Percentiles rank a stretch among this genome's conserved stretches.
These are phyloP conservation scores for Felis chaus DNA, from an alignment of 2,113 vertebrate species.

Conservation along the genomic window DNA sequence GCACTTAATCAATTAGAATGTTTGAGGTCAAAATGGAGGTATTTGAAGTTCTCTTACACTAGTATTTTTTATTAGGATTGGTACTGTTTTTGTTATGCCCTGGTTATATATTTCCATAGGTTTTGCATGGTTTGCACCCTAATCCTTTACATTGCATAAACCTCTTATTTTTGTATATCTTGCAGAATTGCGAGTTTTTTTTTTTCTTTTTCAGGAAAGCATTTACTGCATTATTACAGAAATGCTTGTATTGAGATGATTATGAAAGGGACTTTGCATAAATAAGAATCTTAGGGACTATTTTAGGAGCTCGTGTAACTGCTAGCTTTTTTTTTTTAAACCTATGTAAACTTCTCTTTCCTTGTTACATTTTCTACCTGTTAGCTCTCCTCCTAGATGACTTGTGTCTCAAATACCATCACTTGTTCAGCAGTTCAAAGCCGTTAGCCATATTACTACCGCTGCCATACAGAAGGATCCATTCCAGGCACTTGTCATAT, in stretches of 20 bases:
- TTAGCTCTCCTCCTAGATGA: background rate
- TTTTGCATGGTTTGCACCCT: background rate
- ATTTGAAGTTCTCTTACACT: background rate
- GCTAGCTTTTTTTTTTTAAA: background rate
- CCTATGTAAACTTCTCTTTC: background rate
- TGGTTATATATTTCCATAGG: background rate
- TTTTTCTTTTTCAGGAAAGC: background rate
- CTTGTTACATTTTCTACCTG: background rate
- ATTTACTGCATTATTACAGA: background rate
- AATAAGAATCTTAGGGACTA: background rate
- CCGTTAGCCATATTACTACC: background rate
- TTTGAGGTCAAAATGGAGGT: background rate
- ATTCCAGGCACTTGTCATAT: background rate
- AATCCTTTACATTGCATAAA: background rate
- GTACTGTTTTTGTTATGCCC: background rate
- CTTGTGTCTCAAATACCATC: background rate
- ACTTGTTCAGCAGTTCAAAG: background rate
- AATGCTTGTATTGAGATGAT: constrained; percentile 7
- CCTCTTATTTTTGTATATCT: background rate
- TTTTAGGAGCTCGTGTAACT: background rate
- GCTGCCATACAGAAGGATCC: background rate
- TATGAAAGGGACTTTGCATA: background rate
- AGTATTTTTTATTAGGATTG: background rate
- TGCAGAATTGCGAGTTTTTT: background rate
- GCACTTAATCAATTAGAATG: background rate